A percentile compares a stretch with the other conserved stretches of the same genome.
Conservation (phyloP, 2,888 invertebrate species). For the Selenia dentaria region DNA sequence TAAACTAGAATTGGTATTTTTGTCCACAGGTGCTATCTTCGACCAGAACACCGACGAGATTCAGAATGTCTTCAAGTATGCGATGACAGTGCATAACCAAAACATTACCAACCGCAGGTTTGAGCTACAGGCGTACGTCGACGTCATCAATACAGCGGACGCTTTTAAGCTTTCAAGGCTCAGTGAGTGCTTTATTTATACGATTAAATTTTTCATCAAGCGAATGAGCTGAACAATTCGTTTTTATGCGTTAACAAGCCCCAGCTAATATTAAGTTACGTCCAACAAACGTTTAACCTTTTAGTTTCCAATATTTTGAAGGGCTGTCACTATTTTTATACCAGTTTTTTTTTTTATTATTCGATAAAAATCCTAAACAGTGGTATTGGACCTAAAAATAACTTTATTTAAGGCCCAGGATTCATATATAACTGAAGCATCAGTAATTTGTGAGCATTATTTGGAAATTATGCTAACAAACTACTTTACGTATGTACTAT, state of each 20-base stretch:
- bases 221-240: background rate
- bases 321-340: too few species aligned
- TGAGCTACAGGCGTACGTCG: conserved; percentile 94
- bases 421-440: too few species aligned
- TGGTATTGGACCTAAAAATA: too few species aligned
- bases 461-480: too few species aligned
- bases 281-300: background rate
- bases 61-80: conserved; percentile 96
- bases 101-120: conserved; percentile 91
- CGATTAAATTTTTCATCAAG: conserved; percentile 2
- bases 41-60: conserved; percentile 96
- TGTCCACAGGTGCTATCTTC: conserved; percentile 92
- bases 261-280: background rate
- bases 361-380: too few species aligned
- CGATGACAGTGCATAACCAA: conserved; percentile 93
- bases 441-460: too few species aligned
- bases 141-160: conserved; percentile 96
- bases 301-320: background rate
- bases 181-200: conserved; percentile 87
- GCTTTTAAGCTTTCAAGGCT: conserved; percentile 96
- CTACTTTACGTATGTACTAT: too few species aligned
- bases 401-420: too few species aligned
- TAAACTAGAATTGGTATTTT: too few species aligned
- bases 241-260: background rate
- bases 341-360: too few species aligned